These are phyloP conservation scores for Odontamblyopus rebecca DNA, from an alignment of 2,797 vertebrate species.

Conservation along the genomic window DNA sequence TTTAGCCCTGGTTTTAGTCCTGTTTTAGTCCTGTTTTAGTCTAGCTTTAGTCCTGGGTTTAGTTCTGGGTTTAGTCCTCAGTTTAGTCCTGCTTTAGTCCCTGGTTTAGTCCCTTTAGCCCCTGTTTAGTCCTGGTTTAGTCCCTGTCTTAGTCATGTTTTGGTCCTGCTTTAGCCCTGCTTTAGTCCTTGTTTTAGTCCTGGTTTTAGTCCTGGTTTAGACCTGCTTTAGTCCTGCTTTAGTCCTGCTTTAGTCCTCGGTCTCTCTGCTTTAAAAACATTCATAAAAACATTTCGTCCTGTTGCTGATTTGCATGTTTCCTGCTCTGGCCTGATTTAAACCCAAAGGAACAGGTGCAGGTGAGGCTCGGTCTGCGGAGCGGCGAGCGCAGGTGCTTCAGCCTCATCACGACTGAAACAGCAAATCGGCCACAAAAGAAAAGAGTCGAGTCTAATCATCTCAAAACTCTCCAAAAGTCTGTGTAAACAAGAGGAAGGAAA, in stretches of 20 bases:
- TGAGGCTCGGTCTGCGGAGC: neutral
- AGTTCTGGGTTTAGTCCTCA: no score
- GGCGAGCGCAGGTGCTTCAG: constrained; percentile 56
- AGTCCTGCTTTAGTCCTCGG: neutral
- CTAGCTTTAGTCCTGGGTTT: no score
- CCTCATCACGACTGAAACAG: constrained; percentile 51
- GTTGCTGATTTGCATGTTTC: constrained; percentile 53
- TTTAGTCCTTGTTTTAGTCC: no score
- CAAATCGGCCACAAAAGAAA: constrained; percentile 51
- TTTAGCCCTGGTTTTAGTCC: no score
- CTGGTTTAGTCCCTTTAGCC: no score
- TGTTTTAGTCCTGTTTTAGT: no score
- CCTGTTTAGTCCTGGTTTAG: no score
- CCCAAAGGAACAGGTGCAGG: constrained; percentile 58
- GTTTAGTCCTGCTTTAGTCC: no score
- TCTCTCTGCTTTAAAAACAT: neutral
- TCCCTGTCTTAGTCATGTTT: no score
- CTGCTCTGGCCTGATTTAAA: constrained; percentile 38
- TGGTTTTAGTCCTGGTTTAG: neutral
- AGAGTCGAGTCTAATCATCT: constrained; percentile 26
- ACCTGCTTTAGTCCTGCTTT: no score
- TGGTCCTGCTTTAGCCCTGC: no score
- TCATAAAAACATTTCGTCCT: constrained; percentile 8
- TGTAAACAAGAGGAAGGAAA: constrained; percentile 10
- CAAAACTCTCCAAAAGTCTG: constrained; percentile 19